Evolutionary conservation across 1,140 invertebrate genomes (phyloP).

Genomic region (Potamilus streckersoni): DNA sequence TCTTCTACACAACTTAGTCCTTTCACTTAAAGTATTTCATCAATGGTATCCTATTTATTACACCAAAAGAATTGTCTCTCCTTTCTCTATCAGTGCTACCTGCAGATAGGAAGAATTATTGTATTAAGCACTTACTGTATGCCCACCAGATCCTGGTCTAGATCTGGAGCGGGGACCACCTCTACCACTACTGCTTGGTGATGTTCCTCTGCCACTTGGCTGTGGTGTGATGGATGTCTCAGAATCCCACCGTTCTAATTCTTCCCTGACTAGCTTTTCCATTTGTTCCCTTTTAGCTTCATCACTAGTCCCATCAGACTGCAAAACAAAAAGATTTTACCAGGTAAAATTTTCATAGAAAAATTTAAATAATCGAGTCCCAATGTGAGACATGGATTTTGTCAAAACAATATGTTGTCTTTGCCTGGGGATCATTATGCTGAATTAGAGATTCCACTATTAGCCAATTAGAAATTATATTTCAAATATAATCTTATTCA

Average conservation of each 20-base stretch:
- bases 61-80: too few species aligned
- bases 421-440: too few species aligned
- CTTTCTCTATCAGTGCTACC: too few species aligned
- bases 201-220: conserved; percentile 52
- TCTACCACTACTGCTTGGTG: conserved; percentile 57
- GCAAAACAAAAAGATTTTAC: conserved; percentile 20
- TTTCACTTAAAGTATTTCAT: too few species aligned
- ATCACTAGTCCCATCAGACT: conserved; percentile 64
- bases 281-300: conserved; percentile 67
- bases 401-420: neutral
- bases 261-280: conserved; percentile 66
- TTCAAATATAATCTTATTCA: neutral
- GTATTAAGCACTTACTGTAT: conserved; percentile 40
- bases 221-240: conserved; percentile 61
- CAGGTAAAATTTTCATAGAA: neutral
- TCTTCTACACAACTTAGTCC: too few species aligned
- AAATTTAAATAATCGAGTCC: too few species aligned
- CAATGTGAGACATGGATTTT: neutral
- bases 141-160: conserved; percentile 50
- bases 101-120: too few species aligned
- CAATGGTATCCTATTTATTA: too few species aligned
- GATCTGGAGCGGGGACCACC: conserved; percentile 47
- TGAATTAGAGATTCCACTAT: too few species aligned
- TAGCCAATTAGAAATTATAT: neutral
- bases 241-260: conserved; percentile 67